These are phyloP conservation scores for Microcebus ravelobensis DNA, from an alignment of 2,113 vertebrate species.

Conservation along the genomic window DNA sequence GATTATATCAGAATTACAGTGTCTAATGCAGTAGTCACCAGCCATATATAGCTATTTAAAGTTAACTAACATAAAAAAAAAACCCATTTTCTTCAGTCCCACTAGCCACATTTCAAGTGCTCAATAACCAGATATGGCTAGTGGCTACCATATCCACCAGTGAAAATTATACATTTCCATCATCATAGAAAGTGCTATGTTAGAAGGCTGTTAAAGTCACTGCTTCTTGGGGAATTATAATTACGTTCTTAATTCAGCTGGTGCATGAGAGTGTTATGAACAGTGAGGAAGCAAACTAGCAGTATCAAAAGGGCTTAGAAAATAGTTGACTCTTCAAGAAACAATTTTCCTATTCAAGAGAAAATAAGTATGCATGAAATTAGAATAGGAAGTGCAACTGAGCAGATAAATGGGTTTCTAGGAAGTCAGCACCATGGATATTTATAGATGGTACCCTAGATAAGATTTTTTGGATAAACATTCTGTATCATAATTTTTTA, in stretches of 20 bases:
- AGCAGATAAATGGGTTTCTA: conserved; percentile 33
- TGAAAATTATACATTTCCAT: not conserved
- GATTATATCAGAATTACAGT: conserved; percentile 18
- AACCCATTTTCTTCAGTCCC: not conserved
- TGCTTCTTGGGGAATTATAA: conserved; percentile 43
- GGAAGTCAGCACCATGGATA: conserved; percentile 2
- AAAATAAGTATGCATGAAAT: conserved; percentile 53
- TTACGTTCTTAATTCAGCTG: conserved; percentile 62
- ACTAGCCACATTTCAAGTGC: not conserved
- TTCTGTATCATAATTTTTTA: conserved; percentile 18
- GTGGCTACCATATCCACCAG: not conserved
- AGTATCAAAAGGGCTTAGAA: conserved; percentile 36
- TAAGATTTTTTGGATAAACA: not conserved
- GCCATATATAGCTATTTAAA: not conserved
- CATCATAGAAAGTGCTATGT: not conserved
- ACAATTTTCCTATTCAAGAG: conserved; percentile 49
- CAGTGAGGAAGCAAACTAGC: conserved; percentile 20
- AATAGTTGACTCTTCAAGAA: conserved; percentile 45
- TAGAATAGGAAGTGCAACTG: conserved; percentile 57
- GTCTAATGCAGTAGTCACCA: not conserved
- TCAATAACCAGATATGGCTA: not conserved
- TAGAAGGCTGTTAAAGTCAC: not conserved
- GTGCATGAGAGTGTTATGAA: not conserved
- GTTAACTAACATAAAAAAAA: not conserved
- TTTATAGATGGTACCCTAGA: not conserved